Percentiles rank a stretch among this genome's conserved stretches.
Conservation (phyloP, 2,888 invertebrate genomes). For the Thymelicus lineola region DNA sequence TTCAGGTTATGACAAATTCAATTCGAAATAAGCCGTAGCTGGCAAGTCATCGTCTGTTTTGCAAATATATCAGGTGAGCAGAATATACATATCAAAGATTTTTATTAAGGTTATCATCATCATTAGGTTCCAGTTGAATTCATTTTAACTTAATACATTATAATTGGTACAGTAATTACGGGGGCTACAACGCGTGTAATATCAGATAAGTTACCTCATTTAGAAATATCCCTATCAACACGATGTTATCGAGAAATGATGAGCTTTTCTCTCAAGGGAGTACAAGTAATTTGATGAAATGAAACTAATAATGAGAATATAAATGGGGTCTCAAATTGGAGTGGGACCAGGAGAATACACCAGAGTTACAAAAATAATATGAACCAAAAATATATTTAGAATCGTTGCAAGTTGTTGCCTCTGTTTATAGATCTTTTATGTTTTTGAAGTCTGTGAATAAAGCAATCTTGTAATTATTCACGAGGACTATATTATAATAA, state of each 20-base stretch:
- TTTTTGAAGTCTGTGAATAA: too few species aligned
- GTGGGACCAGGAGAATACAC: constrained; percentile 61
- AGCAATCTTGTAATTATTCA: too few species aligned
- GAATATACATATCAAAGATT: too few species aligned
- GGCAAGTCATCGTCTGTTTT: too few species aligned
- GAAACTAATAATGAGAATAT: constrained; percentile 80
- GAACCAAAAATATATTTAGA: neutral
- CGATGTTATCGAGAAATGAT: constrained; percentile 52
- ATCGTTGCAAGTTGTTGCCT: neutral
- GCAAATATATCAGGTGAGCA: too few species aligned
- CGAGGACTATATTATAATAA: too few species aligned
- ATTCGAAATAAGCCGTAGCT: too few species aligned
- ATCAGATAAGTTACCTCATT: constrained; percentile 29
- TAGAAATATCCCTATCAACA: constrained; percentile 30
- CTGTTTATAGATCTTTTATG: neutral
- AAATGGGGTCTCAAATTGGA: constrained; percentile 79
- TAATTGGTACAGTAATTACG: constrained; percentile 14
- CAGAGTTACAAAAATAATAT: constrained; percentile 3
- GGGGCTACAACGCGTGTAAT: constrained; percentile 10
- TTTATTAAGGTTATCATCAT: too few species aligned
- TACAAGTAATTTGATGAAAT: constrained; percentile 75
- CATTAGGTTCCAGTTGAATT: neutral
- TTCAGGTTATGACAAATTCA: too few species aligned
- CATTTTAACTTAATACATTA: constrained; percentile 6
- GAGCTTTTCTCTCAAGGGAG: constrained; percentile 69